Percentiles rank a stretch among this genome's conserved stretches.
Evolutionary conservation across 1,140 invertebrate genomes (phyloP).

Genomic region (Halyomorpha halys): DNA sequence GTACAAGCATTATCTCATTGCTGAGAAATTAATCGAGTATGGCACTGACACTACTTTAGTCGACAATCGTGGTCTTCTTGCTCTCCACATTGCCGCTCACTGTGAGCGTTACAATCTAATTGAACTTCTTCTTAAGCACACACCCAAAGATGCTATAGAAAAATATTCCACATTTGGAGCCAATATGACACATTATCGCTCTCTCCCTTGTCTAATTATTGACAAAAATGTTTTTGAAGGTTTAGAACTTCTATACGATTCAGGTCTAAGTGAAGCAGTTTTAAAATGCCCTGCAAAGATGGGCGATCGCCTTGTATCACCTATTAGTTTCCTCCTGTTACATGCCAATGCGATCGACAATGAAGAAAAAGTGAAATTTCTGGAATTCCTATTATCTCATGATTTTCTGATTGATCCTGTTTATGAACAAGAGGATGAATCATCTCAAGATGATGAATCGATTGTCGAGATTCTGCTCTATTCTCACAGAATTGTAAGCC

Average conservation of each 20-base stretch:
- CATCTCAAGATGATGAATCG: not conserved
- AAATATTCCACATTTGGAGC: slow-evolving; percentile 6
- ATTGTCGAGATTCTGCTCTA: too few relatives aligned
- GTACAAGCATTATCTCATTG: slow-evolving; percentile 20
- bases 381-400: slow-evolving; percentile 19
- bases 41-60: slow-evolving; percentile 19
- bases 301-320: slow-evolving; percentile 17
- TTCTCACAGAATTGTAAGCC: not conserved
- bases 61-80: slow-evolving; percentile 16
- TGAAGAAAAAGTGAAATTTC: slow-evolving; percentile 20
- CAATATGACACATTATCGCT: slow-evolving; percentile 6
- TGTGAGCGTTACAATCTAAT: slow-evolving; percentile 14
- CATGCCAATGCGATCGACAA: not conserved
- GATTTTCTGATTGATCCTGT: slow-evolving; percentile 12
- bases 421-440: not conserved
- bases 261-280: slow-evolving; percentile 13
- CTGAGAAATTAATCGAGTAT: slow-evolving; percentile 14
- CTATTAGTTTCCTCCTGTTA: slow-evolving; percentile 18
- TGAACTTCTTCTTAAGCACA: slow-evolving; percentile 18
- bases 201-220: slow-evolving; percentile 16
- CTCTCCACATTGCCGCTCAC: slow-evolving; percentile 23
- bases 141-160: slow-evolving; percentile 18
- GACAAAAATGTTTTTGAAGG: slow-evolving; percentile 22
- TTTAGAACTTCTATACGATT: slow-evolving; percentile 12
- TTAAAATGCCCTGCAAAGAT: slow-evolving; percentile 19